phyloP scores from a whole-genome alignment of 2,888 invertebrate species.

The Cerastis rubricosa region DNA sequence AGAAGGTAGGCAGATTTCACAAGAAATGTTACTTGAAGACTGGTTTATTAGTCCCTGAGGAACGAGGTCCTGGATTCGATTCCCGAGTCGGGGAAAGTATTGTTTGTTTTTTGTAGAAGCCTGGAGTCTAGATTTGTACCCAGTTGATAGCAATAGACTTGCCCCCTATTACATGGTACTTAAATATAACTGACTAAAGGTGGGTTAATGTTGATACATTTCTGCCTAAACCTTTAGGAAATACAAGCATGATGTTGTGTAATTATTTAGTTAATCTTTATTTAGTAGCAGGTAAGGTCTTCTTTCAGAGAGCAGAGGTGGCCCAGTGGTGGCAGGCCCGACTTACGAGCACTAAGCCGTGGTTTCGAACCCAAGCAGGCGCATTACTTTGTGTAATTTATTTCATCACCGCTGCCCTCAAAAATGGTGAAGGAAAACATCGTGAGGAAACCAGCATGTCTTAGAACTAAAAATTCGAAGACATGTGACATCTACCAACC shows the following conservation, averaged over 20 bases:
- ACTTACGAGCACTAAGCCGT: too few relatives aligned
- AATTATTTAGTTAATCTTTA: background rate
- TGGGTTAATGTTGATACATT: background rate
- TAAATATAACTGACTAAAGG: background rate
- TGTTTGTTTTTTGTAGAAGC: background rate
- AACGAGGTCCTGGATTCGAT: background rate
- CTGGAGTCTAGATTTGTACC: background rate
- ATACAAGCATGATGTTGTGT: background rate
- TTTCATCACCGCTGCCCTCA: too few relatives aligned
- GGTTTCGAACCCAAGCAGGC: too few relatives aligned
- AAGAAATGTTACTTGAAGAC: background rate
- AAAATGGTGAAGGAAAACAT: too few relatives aligned
- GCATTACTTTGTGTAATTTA: too few relatives aligned
- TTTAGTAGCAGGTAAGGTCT: background rate
- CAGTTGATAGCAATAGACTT: background rate
- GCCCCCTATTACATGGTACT: background rate
- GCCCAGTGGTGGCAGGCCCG: too few relatives aligned
- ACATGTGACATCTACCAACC: too few relatives aligned
- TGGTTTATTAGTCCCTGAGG: background rate
- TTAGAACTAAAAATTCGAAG: too few relatives aligned
- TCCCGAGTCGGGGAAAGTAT: background rate
- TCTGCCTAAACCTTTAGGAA: background rate
- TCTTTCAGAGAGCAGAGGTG: too few relatives aligned
- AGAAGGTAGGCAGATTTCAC: constrained; percentile 77
- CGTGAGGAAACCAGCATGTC: too few relatives aligned